Base-by-base conservation (phyloP, 2,113 vertebrate species). In the Glaucidium brasilianum region DNA sequence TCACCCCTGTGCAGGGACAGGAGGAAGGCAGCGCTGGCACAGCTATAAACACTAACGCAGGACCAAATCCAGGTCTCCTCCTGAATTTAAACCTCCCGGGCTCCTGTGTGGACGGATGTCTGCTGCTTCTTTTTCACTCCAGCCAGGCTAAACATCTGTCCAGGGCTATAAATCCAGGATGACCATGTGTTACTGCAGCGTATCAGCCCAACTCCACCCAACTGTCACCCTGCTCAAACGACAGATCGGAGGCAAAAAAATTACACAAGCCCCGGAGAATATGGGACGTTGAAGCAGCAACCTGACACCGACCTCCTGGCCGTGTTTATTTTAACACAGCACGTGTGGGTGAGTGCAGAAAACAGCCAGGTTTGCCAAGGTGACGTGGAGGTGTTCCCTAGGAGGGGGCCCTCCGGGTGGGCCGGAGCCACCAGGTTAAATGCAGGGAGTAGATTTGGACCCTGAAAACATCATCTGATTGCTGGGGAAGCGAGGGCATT, bases 121-220 rank as follows among this genome's bases (percentile, higher is more conserved):
- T 30, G 19, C 52, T 27, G 5, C 62, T 68, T 37, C 22, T 5
- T 32, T 52, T 45, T 43, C 58, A 22, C 30, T 78, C 56, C 47
- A 47, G 37, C 43, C 64, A 60, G 49, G 67, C 58, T 43, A 14
- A 90, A 52, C 50, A 45, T 60, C 82, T 37, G 75, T n/a, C 63
- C 13, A 82, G 72, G n/a, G 59, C 45, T 25, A 11, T 17, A 66
- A 77, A 80, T 43, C 39, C 64, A 50, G 68, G 58, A 47, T 0
- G 9, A 15, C 23, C 10, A 7, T 3, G 5, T 18, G 26, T 20
- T 35, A 34, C 5, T 16, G 1, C 3, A n/a, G 26, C 9, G 0
- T 20, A 11, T 5, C 77, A 85, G 37, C n/a, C 53, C 82, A 50
- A 4, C 29, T 58, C 56, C 73, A 37, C 29, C 39, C 74, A 7